phyloP scores from a whole-genome alignment of 2,797 vertebrate genomes.

The Syndactyla subalaris region DNA sequence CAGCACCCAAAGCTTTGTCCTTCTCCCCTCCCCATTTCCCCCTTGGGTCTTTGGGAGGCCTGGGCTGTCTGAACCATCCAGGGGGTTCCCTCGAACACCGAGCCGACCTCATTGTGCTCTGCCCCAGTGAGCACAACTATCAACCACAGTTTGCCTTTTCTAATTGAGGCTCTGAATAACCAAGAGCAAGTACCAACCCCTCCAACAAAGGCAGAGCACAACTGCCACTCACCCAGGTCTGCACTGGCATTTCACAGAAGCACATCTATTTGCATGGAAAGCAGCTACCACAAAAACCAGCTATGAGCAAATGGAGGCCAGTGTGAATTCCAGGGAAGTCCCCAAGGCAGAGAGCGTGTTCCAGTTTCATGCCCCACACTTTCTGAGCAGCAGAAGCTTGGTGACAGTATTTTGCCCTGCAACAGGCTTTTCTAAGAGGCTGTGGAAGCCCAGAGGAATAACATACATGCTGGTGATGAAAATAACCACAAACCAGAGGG shows the following conservation, averaged over 20 bases:
- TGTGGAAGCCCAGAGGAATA: neutral
- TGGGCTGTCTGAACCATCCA: constrained; percentile 2
- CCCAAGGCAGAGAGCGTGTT: neutral
- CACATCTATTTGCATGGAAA: neutral
- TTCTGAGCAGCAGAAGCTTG: neutral
- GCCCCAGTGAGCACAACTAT: constrained; percentile 56
- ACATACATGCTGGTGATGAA: neutral
- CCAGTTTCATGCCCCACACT: fast-evolving
- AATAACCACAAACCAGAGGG: neutral
- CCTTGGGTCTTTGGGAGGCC: neutral
- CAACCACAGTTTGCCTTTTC: neutral
- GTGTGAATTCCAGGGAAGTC: neutral
- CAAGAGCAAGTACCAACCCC: neutral
- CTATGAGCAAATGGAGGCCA: neutral
- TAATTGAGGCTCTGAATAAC: constrained; percentile 49
- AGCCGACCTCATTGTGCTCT: constrained; percentile 34
- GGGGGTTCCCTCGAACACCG: neutral
- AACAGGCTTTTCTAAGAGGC: constrained; percentile 4
- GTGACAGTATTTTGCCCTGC: neutral
- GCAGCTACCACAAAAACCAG: neutral
- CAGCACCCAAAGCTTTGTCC: neutral
- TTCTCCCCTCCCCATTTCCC: neutral
- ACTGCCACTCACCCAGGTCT: constrained; percentile 10
- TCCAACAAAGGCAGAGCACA: constrained; percentile 25
- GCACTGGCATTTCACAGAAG: neutral